phyloP scores from a whole-genome alignment of 2,113 vertebrate species.

The Lucifuga dentata region DNA sequence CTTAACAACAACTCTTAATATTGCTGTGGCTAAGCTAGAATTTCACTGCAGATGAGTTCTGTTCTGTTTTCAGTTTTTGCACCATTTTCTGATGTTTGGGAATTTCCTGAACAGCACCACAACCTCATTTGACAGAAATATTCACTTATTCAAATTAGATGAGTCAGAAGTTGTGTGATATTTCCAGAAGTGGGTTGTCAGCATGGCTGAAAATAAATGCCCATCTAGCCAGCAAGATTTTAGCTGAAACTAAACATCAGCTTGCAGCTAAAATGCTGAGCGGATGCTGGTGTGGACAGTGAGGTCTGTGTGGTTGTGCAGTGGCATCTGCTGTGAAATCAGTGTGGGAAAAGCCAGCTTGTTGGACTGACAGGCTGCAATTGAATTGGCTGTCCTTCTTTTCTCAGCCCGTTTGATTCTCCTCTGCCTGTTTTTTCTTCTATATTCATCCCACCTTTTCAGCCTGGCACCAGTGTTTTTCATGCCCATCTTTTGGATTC shows the following conservation, averaged over 20 bases:
- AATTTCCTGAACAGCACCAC: neutral
- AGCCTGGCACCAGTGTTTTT: slow-evolving; percentile 28
- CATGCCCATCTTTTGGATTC: slow-evolving; percentile 29
- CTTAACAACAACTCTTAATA: neutral
- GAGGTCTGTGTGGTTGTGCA: neutral
- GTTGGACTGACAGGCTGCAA: slow-evolving; percentile 13
- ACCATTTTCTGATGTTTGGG: no score
- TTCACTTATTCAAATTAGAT: slow-evolving; percentile 36
- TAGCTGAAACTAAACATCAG: slow-evolving; percentile 13
- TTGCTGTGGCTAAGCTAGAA: neutral
- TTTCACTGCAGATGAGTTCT: neutral
- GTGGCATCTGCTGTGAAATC: slow-evolving; percentile 31
- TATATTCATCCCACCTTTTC: slow-evolving; percentile 19
- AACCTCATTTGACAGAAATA: slow-evolving; percentile 3
- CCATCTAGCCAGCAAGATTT: slow-evolving; percentile 24
- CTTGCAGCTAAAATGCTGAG: slow-evolving; percentile 4
- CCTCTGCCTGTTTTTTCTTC: slow-evolving; percentile 2
- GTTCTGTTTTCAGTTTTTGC: no score
- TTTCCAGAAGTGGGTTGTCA: slow-evolving; percentile 60
- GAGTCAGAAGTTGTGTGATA: slow-evolving; percentile 35
- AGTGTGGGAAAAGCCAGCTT: slow-evolving; percentile 29
- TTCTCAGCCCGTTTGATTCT: slow-evolving; percentile 13
- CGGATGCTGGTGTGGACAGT: neutral
- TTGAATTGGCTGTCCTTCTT: slow-evolving; percentile 16
- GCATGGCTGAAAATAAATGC: slow-evolving; percentile 41